Conservation (phyloP, 2,888 invertebrate species). For the Maniola hyperantus region DNA sequence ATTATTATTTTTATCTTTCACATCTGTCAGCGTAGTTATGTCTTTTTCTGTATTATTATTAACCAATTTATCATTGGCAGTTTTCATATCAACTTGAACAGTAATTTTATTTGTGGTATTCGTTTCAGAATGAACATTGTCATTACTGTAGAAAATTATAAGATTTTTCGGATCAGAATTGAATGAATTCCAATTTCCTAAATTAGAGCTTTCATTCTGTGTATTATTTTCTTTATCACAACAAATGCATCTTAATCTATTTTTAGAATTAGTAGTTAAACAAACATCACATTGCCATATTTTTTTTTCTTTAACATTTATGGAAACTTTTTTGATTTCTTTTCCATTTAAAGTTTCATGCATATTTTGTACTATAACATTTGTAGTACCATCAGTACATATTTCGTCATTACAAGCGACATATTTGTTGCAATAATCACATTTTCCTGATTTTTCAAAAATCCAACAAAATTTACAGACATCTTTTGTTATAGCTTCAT, state of each 20-base stretch:
- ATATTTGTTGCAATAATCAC: slow-evolving; percentile 51
- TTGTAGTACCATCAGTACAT: not conserved
- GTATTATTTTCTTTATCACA: slow-evolving; percentile 47
- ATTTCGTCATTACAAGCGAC: not conserved
- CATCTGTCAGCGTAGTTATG: not conserved
- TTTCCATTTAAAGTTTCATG: not conserved
- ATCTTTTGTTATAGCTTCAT: slow-evolving; percentile 11
- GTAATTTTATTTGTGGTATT: not conserved
- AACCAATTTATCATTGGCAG: not conserved
- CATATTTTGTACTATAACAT: not conserved
- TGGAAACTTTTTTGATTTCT: not conserved
- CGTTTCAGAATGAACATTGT: not conserved
- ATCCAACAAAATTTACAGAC: slow-evolving; percentile 56
- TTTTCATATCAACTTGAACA: not conserved
- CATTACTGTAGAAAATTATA: not conserved
- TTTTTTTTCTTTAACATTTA: slow-evolving; percentile 17
- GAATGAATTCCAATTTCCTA: not conserved
- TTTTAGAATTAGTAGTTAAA: slow-evolving; percentile 46
- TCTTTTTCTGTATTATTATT: not conserved
- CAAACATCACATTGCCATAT: slow-evolving; percentile 59
- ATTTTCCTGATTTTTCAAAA: slow-evolving; percentile 48
- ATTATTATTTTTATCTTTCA: not conserved
- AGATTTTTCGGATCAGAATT: not conserved
- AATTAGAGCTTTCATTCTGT: not conserved
- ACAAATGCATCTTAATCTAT: slow-evolving; percentile 52